Base-by-base conservation (phyloP, 2,113 vertebrate species). In the Protomyctophum bolini region DNA sequence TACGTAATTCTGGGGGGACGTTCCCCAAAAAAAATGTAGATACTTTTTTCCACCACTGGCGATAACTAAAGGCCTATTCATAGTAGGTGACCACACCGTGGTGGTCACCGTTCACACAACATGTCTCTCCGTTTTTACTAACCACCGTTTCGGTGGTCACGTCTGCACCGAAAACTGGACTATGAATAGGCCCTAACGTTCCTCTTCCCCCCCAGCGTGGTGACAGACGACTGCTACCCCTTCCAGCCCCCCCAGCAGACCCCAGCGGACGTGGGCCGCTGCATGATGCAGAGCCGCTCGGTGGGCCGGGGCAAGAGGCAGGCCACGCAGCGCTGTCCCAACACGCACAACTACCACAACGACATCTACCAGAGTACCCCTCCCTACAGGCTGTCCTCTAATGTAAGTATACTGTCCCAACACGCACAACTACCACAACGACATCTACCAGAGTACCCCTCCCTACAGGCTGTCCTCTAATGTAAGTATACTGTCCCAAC, bases 351-450 rank as follows among this genome's bases (percentile, higher is more conserved):
- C 75, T 93, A 94, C 33, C 88, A 94, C 75, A 99, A 99, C 14
- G 91, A 97, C 50, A 98, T 99, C 93, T 99, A 97, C 92, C 97
- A 98, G 91, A 96, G 97, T 82, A 98, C 97, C 1, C 98, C 97
- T 0, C 95, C 94, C 54, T 99, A 99, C 92, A 96, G 96, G 82
- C 94, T 99, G 45, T 95, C 96, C 65, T 92, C 96, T 57, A 93
- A 87, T 0, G 97, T 99, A 91, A 91, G 96, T 51, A 10, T 0
- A 52, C 5, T n/a, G n/a, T n/a, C n/a, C n/a, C n/a, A n/a, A 50
- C 46, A 21, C 46, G 28, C 14, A 21, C 33, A 41, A 21, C 21
- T 21, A 21, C 21, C 21, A 21, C 1, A 21, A 21, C 21, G 21
- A 21, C 21, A 21, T 21, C 21, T 21, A 21, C 21, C 21, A 21